Evolutionary conservation across 1,140 invertebrate species (phyloP), one percentile per base, ranked within the genome.

Genomic region (Cydia splendana): DNA sequence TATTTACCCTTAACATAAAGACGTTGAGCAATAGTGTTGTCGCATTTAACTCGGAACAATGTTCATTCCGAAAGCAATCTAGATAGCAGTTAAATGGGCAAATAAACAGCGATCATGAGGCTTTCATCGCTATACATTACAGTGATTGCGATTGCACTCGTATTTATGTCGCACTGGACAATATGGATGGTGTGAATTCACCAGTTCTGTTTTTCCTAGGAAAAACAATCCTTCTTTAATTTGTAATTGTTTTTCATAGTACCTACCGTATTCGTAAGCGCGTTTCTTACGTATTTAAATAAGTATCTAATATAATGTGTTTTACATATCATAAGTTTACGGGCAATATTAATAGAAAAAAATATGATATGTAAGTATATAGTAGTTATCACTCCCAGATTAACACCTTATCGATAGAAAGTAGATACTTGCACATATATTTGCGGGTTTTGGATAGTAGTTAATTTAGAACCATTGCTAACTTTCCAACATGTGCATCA

Each of bases 101-200:
- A 82, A 80, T 77, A 77, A 82, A 82, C 78, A 79, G 69, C 77
- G 78, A 80, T 80, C 79, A 77, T 75, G 78, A 75, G 74, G 81
- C 74, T 80, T 71, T 71, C 78, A 78, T 78, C 78, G 81, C 79
- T 78, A 82, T 80, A 80, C 79, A 82, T 82, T 82, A 82, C 62
- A 38, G 67, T 71, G 67, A 71, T 71, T 71, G 75, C 76, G 69
- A 76, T 76, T 73, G 76, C 76, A 81, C 42, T 69, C 74, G 75
- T 78, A 79, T 81, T 81, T 81, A 77, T 71, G 67, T 67, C 65
- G 30, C 67, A 42, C 67, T 71, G 34, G 67, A 71, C 67, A 71
- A 71, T 71, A 71, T 38, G 67, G 67, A 71, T 71, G 67, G 67
- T 12, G 10, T 24, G 20, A 62, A 62, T 62, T 62, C 57, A 62